These are phyloP conservation scores for Falco concolor DNA, from an alignment of 2,797 vertebrate species.

Conservation along the genomic window DNA sequence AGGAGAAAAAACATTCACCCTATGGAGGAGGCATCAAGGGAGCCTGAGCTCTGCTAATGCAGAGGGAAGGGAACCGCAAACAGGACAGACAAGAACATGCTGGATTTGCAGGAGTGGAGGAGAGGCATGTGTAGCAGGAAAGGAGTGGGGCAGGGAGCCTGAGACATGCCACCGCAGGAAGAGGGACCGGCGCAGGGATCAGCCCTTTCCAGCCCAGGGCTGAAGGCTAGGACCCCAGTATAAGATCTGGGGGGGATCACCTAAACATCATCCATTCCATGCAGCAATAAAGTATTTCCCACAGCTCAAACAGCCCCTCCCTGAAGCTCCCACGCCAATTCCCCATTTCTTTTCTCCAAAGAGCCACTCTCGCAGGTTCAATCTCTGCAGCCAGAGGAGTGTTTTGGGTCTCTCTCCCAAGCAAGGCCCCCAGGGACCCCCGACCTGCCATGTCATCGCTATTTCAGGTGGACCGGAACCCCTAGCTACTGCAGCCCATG, in stretches of 20 bases:
- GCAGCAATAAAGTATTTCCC: not conserved
- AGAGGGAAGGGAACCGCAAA: not conserved
- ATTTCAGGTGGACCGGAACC: fast-evolving
- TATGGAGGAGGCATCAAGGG: not conserved
- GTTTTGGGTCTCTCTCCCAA: not conserved
- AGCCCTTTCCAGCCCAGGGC: not conserved
- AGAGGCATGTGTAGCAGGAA: not conserved
- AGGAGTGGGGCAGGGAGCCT: not conserved
- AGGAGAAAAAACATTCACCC: not conserved
- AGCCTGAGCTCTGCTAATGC: not conserved
- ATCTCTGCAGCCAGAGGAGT: not conserved
- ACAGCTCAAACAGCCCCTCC: not conserved
- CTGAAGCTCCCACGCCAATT: not conserved
- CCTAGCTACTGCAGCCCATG: fast-evolving
- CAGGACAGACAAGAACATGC: not conserved
- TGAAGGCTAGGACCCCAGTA: not conserved
- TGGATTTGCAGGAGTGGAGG: not conserved
- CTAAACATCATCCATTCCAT: fast-evolving
- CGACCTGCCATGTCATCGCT: fast-evolving
- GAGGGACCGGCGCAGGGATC: not conserved
- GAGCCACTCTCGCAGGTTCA: not conserved
- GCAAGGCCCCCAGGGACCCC: not conserved
- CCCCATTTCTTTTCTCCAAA: not conserved
- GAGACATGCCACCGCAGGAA: not conserved
- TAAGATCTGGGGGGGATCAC: fast-evolving